Evolutionary conservation across 1,140 invertebrate species (phyloP).

Genomic region (Drosophila pallidifrons): DNA sequence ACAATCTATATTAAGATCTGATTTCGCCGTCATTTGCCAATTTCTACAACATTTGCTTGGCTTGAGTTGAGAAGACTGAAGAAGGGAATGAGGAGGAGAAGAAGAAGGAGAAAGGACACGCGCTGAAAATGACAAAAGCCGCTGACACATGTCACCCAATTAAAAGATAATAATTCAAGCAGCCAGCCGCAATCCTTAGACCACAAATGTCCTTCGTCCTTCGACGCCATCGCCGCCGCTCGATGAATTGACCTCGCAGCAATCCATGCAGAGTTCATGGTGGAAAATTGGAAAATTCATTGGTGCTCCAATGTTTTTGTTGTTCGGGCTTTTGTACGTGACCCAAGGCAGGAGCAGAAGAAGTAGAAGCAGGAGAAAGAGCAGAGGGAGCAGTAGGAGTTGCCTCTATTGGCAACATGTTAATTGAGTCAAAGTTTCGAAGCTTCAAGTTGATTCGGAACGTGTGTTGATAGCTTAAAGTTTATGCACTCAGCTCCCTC

Average conservation of each 20-base stretch:
- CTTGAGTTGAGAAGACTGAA: not conserved
- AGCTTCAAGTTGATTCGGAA: conserved; percentile 59
- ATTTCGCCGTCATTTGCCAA: conserved; percentile 13
- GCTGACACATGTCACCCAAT: conserved; percentile 65
- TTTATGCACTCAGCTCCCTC: conserved; percentile 17
- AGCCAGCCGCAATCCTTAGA: conserved; percentile 25
- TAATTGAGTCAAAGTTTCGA: conserved; percentile 65
- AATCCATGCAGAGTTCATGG: conserved; percentile 41
- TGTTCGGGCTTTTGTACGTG: conserved; percentile 44
- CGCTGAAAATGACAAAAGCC: conserved; percentile 52
- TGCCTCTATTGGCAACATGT: conserved; percentile 44
- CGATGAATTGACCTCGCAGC: conserved; percentile 30
- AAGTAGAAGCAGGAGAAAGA: not conserved
- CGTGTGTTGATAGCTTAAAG: conserved; percentile 64
- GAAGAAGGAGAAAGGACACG: conserved; percentile 16
- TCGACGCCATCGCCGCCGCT: not conserved
- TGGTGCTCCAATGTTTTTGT: conserved; percentile 47
- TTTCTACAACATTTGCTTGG: not conserved
- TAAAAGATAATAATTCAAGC: conserved; percentile 61
- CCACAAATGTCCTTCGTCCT: conserved; percentile 4
- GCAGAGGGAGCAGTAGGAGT: not conserved
- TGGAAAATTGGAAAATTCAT: conserved; percentile 48
- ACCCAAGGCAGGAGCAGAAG: conserved; percentile 24
- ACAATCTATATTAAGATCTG: conserved; percentile 2
- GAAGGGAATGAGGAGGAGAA: not conserved